Percentiles rank a stretch among this genome's conserved stretches.
These are phyloP conservation scores for Ciconia maguari DNA, from an alignment of 2,113 vertebrate species.

Conservation along the genomic window DNA sequence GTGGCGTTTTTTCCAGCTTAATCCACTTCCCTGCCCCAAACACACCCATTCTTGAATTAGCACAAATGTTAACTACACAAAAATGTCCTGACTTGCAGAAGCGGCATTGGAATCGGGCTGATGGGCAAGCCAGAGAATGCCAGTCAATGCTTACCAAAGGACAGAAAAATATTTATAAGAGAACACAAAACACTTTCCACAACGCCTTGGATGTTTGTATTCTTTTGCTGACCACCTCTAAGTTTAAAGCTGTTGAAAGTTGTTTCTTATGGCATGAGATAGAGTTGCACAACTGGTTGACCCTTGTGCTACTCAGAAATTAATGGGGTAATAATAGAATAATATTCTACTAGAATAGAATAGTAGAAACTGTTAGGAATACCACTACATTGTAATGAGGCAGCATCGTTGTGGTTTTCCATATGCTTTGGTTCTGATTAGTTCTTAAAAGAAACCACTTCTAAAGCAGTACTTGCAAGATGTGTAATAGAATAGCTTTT, in stretches of 20 bases:
- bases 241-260: background rate
- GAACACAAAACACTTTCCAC: fast-evolving
- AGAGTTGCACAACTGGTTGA: background rate
- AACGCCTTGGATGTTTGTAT: fast-evolving
- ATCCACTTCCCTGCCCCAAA: background rate
- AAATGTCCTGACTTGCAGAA: background rate
- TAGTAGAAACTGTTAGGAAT: background rate
- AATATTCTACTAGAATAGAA: background rate
- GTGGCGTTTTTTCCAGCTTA: background rate
- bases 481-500: background rate
- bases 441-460: background rate
- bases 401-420: background rate
- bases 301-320: background rate
- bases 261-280: background rate
- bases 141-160: background rate
- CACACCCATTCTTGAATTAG: background rate
- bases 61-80: background rate
- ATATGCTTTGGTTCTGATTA: background rate
- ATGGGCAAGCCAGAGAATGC: background rate
- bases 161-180: background rate
- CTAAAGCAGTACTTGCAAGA: background rate
- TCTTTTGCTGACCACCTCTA: background rate
- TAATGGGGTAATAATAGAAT: background rate
- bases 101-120: fast-evolving
- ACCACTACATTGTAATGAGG: background rate